phyloP scores from a whole-genome alignment of 1,140 invertebrate species.

The Caerostris extrusa region DNA sequence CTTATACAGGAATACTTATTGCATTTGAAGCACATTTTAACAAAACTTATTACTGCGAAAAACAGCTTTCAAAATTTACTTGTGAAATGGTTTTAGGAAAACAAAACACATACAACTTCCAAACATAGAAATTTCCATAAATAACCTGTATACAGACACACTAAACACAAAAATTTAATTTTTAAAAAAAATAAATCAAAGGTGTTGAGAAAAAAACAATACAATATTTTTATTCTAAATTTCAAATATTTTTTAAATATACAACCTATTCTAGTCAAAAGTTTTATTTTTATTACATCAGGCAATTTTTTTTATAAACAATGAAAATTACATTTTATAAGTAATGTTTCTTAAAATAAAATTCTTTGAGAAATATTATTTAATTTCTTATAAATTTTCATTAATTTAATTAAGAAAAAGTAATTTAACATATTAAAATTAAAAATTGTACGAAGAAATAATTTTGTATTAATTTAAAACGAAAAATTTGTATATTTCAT shows the following conservation, averaged over 20 bases:
- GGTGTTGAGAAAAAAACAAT: background rate
- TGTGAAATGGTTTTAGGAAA: background rate
- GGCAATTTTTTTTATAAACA: no score
- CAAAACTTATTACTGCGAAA: background rate
- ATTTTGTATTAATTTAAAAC: no score
- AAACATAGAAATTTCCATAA: constrained; percentile 17
- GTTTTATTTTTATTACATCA: no score
- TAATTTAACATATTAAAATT: no score
- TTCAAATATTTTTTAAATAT: background rate
- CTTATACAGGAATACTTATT: background rate
- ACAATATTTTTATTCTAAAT: background rate
- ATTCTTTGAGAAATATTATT: no score
- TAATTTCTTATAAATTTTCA: no score
- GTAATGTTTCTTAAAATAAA: no score
- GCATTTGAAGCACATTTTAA: background rate
- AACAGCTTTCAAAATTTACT: background rate
- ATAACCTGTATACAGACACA: constrained; percentile 24
- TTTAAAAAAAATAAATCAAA: background rate
- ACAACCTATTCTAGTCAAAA: background rate
- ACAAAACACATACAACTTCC: background rate
- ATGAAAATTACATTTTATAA: no score
- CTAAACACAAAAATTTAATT: background rate
- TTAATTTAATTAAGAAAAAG: no score
- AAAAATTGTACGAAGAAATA: no score
- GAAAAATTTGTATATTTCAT: no score